Conservation (phyloP, 2,888 invertebrate genomes). For the Choristoneura rosaceana region DNA sequence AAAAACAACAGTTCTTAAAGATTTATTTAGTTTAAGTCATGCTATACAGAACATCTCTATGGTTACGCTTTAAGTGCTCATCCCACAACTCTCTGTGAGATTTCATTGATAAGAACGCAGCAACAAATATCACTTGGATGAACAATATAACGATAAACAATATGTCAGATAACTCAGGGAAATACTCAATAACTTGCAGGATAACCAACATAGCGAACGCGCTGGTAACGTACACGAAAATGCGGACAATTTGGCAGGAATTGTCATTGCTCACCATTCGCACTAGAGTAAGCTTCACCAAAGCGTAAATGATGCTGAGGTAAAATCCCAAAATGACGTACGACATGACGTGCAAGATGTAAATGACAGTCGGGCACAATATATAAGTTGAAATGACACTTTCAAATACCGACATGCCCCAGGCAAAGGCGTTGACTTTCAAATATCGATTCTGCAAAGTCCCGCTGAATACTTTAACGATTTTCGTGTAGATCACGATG, state of each 20-base stretch:
- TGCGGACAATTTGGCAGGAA: constrained; percentile 15
- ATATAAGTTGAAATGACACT: neutral
- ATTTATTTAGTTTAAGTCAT: constrained; percentile 12
- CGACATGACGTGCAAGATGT: constrained; percentile 3
- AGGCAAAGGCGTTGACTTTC: constrained; percentile 14
- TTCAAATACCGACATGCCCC: constrained; percentile 6
- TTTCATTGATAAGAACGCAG: constrained; percentile 21
- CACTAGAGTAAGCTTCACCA: constrained; percentile 10
- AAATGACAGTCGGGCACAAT: constrained; percentile 3
- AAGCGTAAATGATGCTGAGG: constrained; percentile 14
- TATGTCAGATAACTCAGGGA: neutral
- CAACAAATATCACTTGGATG: constrained; percentile 4
- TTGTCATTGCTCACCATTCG: constrained; percentile 22
- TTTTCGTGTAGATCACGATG: constrained; percentile 13
- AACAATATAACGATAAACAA: neutral
- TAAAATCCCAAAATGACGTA: constrained; percentile 26
- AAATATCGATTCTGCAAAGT: neutral
- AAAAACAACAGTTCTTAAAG: neutral
- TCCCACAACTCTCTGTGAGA: constrained; percentile 23
- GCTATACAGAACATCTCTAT: constrained; percentile 9
- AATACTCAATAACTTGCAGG: constrained; percentile 11
- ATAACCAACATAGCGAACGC: constrained; percentile 13
- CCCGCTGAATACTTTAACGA: constrained; percentile 15
- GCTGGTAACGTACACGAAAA: constrained; percentile 18
- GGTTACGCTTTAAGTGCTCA: constrained; percentile 18